A percentile compares a stretch with the other conserved stretches of the same genome.
phyloP scores from a whole-genome alignment of 2,797 vertebrate genomes.

The Cryptoprocta ferox region DNA sequence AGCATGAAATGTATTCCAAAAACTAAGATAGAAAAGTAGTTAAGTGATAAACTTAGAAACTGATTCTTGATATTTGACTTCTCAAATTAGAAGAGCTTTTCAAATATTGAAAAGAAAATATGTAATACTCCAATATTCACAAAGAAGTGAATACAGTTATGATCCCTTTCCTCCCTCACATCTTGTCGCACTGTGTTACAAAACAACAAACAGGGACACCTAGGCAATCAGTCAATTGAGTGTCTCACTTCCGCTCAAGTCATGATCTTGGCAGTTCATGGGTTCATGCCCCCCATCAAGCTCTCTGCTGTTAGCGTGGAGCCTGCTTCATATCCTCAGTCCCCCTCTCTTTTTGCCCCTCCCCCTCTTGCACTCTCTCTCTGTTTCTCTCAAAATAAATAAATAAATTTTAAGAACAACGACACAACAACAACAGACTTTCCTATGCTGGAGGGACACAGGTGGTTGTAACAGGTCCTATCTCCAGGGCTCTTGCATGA shows the following conservation, averaged over 20 bases:
- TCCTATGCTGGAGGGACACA: not conserved
- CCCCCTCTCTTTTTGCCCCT: no score
- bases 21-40: not conserved
- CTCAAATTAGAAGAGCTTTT: not conserved
- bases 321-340: no score
- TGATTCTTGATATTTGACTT: not conserved
- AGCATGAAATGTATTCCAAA: not conserved
- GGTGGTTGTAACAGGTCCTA: not conserved
- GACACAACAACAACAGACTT: not conserved
- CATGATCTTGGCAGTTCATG: no score
- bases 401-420: no score
- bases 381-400: no score
- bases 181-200: not conserved
- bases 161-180: not conserved
- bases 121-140: not conserved
- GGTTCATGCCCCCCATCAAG: no score
- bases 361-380: no score
- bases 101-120: conserved; percentile 1
- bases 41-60: not conserved
- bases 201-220: not conserved
- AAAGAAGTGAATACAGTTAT: not conserved
- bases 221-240: no score
- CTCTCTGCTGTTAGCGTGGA: no score
- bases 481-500: not conserved
- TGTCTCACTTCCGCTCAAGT: no score